Conservation (phyloP, 1,140 invertebrate genomes). For the Drosophila murphyi region DNA sequence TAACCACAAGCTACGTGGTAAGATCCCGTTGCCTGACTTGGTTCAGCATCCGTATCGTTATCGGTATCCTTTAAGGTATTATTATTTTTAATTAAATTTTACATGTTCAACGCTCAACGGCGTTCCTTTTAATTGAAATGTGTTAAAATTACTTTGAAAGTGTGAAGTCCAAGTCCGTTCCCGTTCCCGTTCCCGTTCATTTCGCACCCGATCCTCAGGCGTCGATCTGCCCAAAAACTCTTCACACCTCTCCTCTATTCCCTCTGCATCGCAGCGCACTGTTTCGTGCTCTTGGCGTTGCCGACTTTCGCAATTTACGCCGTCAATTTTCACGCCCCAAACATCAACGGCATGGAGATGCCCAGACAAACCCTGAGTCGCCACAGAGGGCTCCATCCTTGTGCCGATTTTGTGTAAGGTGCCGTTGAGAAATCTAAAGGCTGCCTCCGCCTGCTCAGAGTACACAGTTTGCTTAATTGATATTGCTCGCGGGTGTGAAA, state of each 20-base stretch:
- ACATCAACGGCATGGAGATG: conserved; percentile 43
- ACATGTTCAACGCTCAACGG: conserved; percentile 51
- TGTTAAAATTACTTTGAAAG: conserved; percentile 82
- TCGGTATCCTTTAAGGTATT: conserved; percentile 68
- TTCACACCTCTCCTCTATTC: neutral
- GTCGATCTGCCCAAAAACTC: conserved; percentile 27
- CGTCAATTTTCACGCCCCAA: conserved; percentile 80
- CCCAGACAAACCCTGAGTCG: conserved; percentile 6
- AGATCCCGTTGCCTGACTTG: conserved; percentile 36
- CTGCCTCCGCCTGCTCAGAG: conserved; percentile 5
- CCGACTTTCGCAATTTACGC: conserved; percentile 72
- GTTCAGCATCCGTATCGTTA: neutral
- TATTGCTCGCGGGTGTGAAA: conserved; percentile 51
- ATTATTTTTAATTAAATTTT: conserved; percentile 80
- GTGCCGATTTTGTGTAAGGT: conserved; percentile 23
- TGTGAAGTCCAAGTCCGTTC: conserved; percentile 58
- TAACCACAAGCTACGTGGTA: conserved; percentile 62
- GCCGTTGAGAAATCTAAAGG: conserved; percentile 24
- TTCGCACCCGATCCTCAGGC: conserved; percentile 21
- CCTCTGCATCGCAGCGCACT: neutral
- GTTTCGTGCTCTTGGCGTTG: neutral
- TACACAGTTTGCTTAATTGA: conserved; percentile 67
- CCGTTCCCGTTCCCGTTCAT: conserved; percentile 1
- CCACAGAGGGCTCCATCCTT: neutral
- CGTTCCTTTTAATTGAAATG: conserved; percentile 77